Base-by-base conservation (phyloP, 2,797 vertebrate species). In the Denticeps clupeoides region DNA sequence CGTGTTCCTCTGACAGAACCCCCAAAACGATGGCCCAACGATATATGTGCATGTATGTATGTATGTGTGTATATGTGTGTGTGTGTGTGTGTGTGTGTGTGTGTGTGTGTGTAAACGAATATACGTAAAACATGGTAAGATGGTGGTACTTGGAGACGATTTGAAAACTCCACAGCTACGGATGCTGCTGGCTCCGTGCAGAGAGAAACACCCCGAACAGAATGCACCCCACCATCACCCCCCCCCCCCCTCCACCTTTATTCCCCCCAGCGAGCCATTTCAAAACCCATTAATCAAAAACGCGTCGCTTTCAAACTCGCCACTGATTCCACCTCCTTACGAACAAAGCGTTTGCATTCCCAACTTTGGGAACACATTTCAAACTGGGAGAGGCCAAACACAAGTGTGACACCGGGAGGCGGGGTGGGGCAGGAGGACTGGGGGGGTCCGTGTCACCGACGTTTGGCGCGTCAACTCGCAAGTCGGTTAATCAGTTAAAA, bases 251-350 rank as follows among this genome's bases (percentile, higher is more conserved):
- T n/a, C n/a, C n/a, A n/a, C n/a, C n/a, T n/a, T n/a, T 80, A 81
- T 80, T 83, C 81, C 79, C 83, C 79, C 81, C 78, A 77, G 82
- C 82, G 81, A 82, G 82, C 80, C 79, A 82, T 89, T 92, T 89
- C 87, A 89, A 87, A 91, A 78, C 78, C 82, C 83, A 86, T 91
- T 86, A 92, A 91, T 92, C 89, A 93, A 87, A 86, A 87, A 85
- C 76, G 82, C 79, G 62, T 80, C 67, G 75, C 82, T 84, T 89
- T 85, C 81, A 83, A 79, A 67, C 80, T 87, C 79, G 76, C 69
- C 71, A 79, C 81, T 83, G 77, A 87, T 85, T 82, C 80, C 82
- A 67, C 74, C 75, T 87, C 73, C 78, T 78, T 76, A 58, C 73
- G 82, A 86, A 83, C 82, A 82, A 83, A 85, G 85, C 82, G 82